Evolutionary conservation across 2,113 vertebrate species (phyloP), one percentile per base, ranked within the genome.

Genomic region (Pavo muticus): DNA sequence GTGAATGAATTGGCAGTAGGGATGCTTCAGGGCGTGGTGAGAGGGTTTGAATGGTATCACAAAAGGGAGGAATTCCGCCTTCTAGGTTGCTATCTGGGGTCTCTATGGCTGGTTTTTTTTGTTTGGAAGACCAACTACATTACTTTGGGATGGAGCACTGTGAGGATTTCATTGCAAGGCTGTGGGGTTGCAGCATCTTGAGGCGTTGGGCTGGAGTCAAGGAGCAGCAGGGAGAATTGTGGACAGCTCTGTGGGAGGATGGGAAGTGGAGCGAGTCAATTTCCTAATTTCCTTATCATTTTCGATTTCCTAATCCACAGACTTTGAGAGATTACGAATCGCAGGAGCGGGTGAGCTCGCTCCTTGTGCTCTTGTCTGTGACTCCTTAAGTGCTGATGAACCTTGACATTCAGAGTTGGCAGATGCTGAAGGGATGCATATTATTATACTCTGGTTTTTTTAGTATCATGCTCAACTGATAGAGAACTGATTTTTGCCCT

Each of bases 241-340:
- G 47, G 37, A 24, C 7, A 25, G 48, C 37, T 65, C 68, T 83
- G 23, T n/a, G 68, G 37, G 44, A 79, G 32, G 30, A 25, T 65
- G 17, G 65, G 45, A 88, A 27, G 65, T 5, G 2, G 32, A 82
- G 32, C 3, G 1, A 94, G 47, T 68, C 14, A n/a, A 18, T 85
- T 54, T 54, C 52, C 52, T 30, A 15, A 54, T 54, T 54, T 54
- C 27, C 52, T 54, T 29, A 30, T 54, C 27, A 30, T 54, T 54
- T 54, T 54, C 1, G 5, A 30, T 29, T 54, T 54, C 27, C 59
- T 87, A 69, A 80, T 80, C 54, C 54, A 45, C 23, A 76, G 78
- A 69, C 5, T 82, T 78, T 19, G 90, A 72, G 90, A 91, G 77
- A 88, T 88, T 57, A 83, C 24, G 79, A 85, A 35, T 85, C 1